Evolutionary conservation across 1,140 invertebrate genomes (phyloP).

Genomic region (Bilobella aurantiaca): DNA sequence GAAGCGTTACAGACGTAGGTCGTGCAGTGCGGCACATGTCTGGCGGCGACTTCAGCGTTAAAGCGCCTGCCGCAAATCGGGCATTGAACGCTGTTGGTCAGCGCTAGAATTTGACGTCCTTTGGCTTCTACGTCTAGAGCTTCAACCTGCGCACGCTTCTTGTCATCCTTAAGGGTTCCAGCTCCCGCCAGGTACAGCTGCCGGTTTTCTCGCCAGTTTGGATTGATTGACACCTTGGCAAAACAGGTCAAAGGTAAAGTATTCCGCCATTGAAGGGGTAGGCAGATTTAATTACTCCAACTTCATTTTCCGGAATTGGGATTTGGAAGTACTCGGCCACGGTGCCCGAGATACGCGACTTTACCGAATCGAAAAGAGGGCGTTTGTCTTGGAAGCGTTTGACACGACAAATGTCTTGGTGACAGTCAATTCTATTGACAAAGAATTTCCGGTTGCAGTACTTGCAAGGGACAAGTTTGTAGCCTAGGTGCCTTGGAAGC

Average conservation of each 20-base stretch:
- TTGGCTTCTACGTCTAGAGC: no score
- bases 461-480: background rate
- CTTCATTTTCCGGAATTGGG: background rate
- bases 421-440: background rate
- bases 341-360: background rate
- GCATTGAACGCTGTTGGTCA: background rate
- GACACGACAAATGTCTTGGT: background rate
- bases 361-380: background rate
- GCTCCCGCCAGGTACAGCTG: background rate
- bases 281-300: background rate
- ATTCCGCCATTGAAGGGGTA: background rate
- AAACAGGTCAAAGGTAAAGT: background rate
- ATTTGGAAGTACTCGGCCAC: background rate
- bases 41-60: background rate
- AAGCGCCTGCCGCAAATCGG: background rate
- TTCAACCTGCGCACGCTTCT: background rate
- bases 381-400: background rate
- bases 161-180: background rate
- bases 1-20: background rate
- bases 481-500: background rate
- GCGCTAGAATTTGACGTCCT: background rate
- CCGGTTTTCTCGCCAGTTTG: background rate
- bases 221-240: background rate
- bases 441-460: background rate
- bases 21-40: background rate